Conservation (phyloP, 2,797 vertebrate genomes). For the Ctenopoma kingsleyae region DNA sequence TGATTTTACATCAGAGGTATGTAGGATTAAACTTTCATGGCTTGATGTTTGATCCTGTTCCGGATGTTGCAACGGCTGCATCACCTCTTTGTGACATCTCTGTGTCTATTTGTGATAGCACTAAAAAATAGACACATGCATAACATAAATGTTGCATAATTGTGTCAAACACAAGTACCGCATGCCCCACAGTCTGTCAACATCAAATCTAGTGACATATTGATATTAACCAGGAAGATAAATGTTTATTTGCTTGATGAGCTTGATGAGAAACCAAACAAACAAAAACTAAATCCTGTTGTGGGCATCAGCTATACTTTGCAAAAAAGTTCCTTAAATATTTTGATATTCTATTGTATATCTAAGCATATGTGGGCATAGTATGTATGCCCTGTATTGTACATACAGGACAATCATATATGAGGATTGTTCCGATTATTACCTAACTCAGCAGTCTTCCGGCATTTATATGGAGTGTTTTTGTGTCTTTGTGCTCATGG, state of each 20-base stretch:
- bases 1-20: conserved; percentile 21
- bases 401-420: not conserved
- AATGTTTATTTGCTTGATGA: conserved; percentile 26
- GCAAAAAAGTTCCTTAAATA: not conserved
- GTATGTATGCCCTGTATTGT: not conserved
- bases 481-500: not conserved
- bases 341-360: not conserved
- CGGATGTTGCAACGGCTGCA: conserved; percentile 38
- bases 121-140: conserved; percentile 2
- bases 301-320: not conserved
- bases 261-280: not conserved
- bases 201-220: conserved; percentile 21
- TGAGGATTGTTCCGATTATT: too few relatives aligned
- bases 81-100: conserved; percentile 45
- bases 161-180: not conserved
- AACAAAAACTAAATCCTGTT: conserved; percentile 2
- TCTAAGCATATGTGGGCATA: not conserved
- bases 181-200: conserved; percentile 12
- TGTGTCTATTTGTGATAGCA: conserved; percentile 29
- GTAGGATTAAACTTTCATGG: conserved; percentile 36
- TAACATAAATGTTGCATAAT: conserved; percentile 10
- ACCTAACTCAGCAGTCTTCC: not conserved
- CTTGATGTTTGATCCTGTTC: conserved; percentile 35
- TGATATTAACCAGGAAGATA: conserved; percentile 29
- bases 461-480: not conserved